Evolutionary conservation across 2,797 vertebrate species (phyloP).

Genomic region (Rhinella marina): DNA sequence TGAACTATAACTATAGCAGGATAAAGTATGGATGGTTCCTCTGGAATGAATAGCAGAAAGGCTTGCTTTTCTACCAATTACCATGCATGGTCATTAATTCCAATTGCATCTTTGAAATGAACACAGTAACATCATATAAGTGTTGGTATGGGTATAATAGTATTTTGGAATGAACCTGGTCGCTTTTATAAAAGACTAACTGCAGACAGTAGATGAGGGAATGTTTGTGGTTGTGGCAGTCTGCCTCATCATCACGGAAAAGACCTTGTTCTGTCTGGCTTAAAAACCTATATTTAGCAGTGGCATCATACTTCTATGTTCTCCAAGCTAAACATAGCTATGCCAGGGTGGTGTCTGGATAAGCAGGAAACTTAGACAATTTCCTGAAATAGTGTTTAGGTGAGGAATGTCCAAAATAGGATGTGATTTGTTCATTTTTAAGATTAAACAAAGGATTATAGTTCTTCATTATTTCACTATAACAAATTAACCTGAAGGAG

Average conservation of each 20-base stretch:
- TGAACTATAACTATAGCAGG: neutral
- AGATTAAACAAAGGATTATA: neutral
- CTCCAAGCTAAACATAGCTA: slow-evolving; percentile 54
- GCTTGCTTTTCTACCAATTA: neutral
- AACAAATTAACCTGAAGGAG: neutral
- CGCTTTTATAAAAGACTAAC: neutral
- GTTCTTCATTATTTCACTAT: neutral
- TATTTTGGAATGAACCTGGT: neutral
- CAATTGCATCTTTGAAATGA: neutral
- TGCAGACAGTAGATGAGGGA: slow-evolving; percentile 12
- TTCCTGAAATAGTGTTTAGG: slow-evolving; percentile 23
- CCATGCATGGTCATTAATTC: too few species aligned
- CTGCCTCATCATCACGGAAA: slow-evolving; percentile 35
- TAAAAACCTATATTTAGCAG: slow-evolving; percentile 57
- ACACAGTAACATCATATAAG: neutral
- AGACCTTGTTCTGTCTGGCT: slow-evolving; percentile 51
- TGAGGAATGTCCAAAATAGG: neutral
- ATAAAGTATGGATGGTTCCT: neutral
- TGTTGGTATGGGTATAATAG: neutral
- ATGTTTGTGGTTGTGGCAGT: slow-evolving; percentile 42
- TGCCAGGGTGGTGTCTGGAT: slow-evolving; percentile 38
- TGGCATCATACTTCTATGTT: slow-evolving; percentile 51
- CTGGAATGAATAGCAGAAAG: neutral
- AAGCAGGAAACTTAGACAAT: slow-evolving; percentile 22
- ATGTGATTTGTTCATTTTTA: neutral